These are phyloP conservation scores for Noctua janthe DNA, from an alignment of 2,888 invertebrate genomes.

Conservation along the genomic window DNA sequence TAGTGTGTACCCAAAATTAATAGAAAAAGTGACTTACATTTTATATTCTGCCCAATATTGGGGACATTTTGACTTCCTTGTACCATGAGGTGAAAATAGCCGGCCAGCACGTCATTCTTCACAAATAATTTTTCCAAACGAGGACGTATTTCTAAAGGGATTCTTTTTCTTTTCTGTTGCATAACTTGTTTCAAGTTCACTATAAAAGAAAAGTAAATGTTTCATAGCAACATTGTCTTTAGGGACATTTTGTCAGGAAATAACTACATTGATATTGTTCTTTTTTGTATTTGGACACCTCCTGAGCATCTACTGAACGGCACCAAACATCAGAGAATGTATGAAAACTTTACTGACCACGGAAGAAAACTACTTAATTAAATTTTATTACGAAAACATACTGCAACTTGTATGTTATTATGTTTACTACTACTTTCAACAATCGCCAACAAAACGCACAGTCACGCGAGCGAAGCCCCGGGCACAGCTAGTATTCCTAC, in stretches of 20 bases:
- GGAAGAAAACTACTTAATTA: not conserved
- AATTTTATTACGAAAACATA: not conserved
- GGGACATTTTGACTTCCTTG: not conserved
- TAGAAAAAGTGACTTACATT: constrained; percentile 17
- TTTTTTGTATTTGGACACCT: not conserved
- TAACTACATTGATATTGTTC: not conserved
- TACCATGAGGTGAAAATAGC: constrained; percentile 44
- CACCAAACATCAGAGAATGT: not conserved
- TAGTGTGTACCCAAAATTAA: not conserved
- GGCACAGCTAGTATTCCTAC: not conserved
- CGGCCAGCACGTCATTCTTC: constrained; percentile 33
- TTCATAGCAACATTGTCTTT: not conserved
- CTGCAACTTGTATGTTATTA: not conserved
- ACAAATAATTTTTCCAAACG: constrained; percentile 48
- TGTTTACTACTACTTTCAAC: no score
- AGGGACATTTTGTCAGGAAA: not conserved
- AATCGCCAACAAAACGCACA: not conserved
- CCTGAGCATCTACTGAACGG: not conserved
- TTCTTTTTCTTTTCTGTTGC: not conserved
- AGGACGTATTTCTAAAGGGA: not conserved
- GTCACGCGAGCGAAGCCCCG: not conserved
- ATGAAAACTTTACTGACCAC: no score
- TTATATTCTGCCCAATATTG: not conserved
- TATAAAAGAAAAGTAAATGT: constrained; percentile 60
- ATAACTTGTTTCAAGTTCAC: constrained; percentile 71